Conservation (phyloP, 1,140 invertebrate species). For the Bombus superbus region DNA sequence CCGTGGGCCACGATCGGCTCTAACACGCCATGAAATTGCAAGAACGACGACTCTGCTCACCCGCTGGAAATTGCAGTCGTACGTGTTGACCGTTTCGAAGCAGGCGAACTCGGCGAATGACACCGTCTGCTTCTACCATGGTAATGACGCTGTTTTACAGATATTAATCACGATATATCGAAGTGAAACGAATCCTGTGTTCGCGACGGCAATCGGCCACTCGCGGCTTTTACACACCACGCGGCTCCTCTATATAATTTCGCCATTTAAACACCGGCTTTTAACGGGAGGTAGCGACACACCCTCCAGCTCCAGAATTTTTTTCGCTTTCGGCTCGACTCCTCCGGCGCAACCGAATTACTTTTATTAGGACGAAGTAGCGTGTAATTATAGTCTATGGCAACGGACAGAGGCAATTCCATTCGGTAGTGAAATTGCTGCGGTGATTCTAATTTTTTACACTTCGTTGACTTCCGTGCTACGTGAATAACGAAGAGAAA, state of each 20-base stretch:
- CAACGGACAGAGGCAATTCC: background rate
- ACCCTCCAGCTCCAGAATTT: background rate
- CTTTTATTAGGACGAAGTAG: constrained; percentile 10
- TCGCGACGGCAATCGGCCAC: background rate
- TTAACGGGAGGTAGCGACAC: constrained; percentile 14
- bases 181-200: background rate
- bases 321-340: background rate
- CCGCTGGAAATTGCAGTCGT: constrained; percentile 32
- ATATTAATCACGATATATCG: constrained; percentile 14
- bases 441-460: background rate
- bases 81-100: constrained; percentile 16
- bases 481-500: background rate
- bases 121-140: background rate
- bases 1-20: constrained; percentile 28
- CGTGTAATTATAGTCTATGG: background rate
- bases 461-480: background rate
- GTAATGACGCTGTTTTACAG: constrained; percentile 4
- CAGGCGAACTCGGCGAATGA: background rate
- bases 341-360: background rate
- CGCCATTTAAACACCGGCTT: constrained; percentile 3
- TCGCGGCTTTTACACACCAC: background rate
- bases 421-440: background rate
- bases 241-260: background rate
- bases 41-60: background rate
- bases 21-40: constrained; percentile 58